Base-by-base conservation (phyloP, 2,888 invertebrate species). In the Dendrolimus pini region DNA sequence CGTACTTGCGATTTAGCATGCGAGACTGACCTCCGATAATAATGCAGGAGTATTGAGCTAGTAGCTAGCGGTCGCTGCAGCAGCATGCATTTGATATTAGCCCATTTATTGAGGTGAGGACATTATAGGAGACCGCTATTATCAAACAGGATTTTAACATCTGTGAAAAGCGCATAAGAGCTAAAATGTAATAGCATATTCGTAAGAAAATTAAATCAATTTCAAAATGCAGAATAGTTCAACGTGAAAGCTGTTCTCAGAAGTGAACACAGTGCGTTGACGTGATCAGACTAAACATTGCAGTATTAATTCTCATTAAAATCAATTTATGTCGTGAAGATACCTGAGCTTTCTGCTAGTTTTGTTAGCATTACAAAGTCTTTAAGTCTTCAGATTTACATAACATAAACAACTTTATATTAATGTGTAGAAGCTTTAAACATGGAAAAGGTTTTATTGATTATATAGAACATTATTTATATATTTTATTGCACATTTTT, bases 211-310 rank as follows among this genome's bases (percentile, higher is more conserved):
- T 67, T 70, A 75, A 80, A 80, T 78, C 75, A 75, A 77, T 75
- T 78, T 76, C 74, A 75, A 75, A 80, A 80, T 81, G 80, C 73
- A 76, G 74, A 80, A 80, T 80, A 74, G 74, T 77, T 73, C 75
- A 71, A 72, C 76, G 84, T 80, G 85, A 88, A 89, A 86, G 86
- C 80, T 72, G 72, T 87, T 83, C 88, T 72, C 64, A 78, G 85
- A 83, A 83, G 70, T 78, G 71, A 71, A 66, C 74, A 71, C 68
- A 73, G 72, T 68, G 65, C 58, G 63, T 62, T 70, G 65, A 75
- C 81, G 78, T 77, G 82, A 71, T 65, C 61, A 61, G 84, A 80
- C 82, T 83, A 73, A 68, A 64, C 71, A 78, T 74, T 74, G 72
- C 72, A 69, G 65, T 66, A 70, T 72, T 75, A 72, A 74, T 69